Evolutionary conservation across 2,888 invertebrate genomes (phyloP), one percentile per base, ranked within the genome.

Genomic region (Eupithecia exiguata): DNA sequence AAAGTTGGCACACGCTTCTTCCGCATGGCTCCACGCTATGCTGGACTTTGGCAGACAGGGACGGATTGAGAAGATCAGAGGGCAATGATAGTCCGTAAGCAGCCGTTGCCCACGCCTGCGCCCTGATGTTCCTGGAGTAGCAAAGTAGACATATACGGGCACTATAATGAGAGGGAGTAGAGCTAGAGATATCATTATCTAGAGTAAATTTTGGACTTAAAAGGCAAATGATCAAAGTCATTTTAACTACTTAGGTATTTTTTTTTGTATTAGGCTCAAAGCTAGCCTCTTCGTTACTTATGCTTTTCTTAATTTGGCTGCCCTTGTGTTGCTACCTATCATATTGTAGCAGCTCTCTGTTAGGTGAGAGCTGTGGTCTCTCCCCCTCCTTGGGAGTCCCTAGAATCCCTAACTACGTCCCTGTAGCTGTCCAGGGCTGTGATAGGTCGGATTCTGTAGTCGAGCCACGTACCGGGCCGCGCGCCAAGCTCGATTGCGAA

Each of bases 401-500:
- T 61, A 66, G 36, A 36, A 1, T 53, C 21, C 4, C 49, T 53
- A 21, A 21, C 21, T 70, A n/a, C 70, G 35, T 30, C 35, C 69
- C 68, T 69, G 71, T 9, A 46, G 46, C 70, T 72, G 76, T 73
- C 76, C 73, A 67, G 73, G 30, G n/a, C 68, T 70, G 35, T 70
- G 75, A 70, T 71, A 71, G 70, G 73, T 69, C 71, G 18, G 76
- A 58, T 68, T 80, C 78, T 70, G 78, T 76, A 81, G 74, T 78
- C 82, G 58, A 66, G 70, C 70, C 82, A 82, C 82, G 83, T 82
- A 74, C 61, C 77, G 77, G 75, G 79, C 75, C 61, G 68, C 70
- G 70, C 70, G 79, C 76, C 76, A 76, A 72, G 70, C 80, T 71
- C 79, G 76, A 78, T 81, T 80, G 82, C 70, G 77, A 80, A 83